These are phyloP conservation scores for Epicampocera succincta DNA, from an alignment of 2,888 invertebrate genomes.

Conservation along the genomic window DNA sequence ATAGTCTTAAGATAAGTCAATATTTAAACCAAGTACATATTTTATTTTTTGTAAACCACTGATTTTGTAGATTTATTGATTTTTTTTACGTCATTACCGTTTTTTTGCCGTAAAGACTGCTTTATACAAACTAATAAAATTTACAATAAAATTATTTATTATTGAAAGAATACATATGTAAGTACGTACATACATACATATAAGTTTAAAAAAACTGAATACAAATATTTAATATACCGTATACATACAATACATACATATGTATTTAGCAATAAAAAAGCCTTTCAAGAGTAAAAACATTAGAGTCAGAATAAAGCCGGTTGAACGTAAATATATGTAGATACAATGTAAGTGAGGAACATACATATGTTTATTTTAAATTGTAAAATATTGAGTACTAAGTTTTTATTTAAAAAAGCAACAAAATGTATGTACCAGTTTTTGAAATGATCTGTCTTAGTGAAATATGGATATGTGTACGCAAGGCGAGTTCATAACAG, in stretches of 20 bases:
- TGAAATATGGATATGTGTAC: too few species aligned
- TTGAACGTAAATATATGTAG: constrained; percentile 35
- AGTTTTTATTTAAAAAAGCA: too few species aligned
- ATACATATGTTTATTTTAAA: constrained; percentile 35
- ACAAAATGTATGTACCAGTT: too few species aligned
- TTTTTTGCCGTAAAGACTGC: constrained; percentile 81
- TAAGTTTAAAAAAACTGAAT: too few species aligned
- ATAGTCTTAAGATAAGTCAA: constrained; percentile 43
- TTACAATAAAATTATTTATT: constrained; percentile 36
- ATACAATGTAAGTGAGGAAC: constrained; percentile 45
- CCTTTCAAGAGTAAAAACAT: constrained; percentile 52
- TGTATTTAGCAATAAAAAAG: constrained; percentile 65
- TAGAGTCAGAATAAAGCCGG: constrained; percentile 37
- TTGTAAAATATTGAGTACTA: constrained; percentile 6
- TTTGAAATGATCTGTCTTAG: too few species aligned
- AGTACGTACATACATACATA: too few species aligned
- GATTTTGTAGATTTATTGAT: too few species aligned
- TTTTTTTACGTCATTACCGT: too few species aligned
- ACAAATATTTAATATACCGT: constrained; percentile 23
- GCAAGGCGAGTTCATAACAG: too few species aligned
- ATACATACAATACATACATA: too few species aligned
- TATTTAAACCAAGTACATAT: constrained; percentile 29
- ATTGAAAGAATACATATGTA: not conserved
- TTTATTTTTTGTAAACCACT: too few species aligned
- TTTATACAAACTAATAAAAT: constrained; percentile 78